These are phyloP conservation scores for Macroteleia sp. DNA, from an alignment of 2,888 invertebrate genomes.

Conservation along the genomic window DNA sequence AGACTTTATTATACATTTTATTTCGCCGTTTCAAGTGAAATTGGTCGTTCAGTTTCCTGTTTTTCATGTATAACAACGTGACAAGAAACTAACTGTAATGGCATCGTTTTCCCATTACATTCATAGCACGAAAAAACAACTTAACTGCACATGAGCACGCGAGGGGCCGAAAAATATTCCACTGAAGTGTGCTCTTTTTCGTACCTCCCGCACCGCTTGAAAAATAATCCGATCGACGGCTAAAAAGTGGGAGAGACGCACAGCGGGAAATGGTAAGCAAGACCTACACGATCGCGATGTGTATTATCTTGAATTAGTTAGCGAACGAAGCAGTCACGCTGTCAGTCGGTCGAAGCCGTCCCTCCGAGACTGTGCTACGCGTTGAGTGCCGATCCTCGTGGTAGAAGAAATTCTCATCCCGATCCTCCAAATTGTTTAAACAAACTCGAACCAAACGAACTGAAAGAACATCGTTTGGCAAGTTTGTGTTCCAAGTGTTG, in stretches of 20 bases:
- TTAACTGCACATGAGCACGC: constrained; percentile 28
- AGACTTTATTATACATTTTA: too few relatives aligned
- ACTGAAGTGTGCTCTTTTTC: constrained; percentile 50
- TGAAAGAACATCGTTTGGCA: too few relatives aligned
- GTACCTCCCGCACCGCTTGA: constrained; percentile 49
- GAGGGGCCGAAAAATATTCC: constrained; percentile 48
- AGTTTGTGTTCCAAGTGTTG: too few relatives aligned
- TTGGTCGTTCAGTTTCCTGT: too few relatives aligned
- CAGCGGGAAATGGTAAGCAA: constrained; percentile 77
- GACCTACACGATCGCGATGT: constrained; percentile 79
- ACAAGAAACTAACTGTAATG: too few relatives aligned
- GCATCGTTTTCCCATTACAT: too few relatives aligned
- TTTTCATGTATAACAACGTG: too few relatives aligned
- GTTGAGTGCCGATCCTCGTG: constrained; percentile 24
- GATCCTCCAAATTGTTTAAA: too few relatives aligned
- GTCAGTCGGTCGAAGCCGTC: constrained; percentile 77
- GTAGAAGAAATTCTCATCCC: too few relatives aligned
- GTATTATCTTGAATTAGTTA: constrained; percentile 80
- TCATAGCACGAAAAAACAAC: background rate
- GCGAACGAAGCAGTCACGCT: constrained; percentile 71
- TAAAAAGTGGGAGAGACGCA: constrained; percentile 58
- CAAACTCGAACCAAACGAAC: too few relatives aligned
- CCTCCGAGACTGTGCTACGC: constrained; percentile 68
- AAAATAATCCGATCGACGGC: constrained; percentile 46
- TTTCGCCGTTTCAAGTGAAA: too few relatives aligned